These are phyloP conservation scores for Donacobius atricapilla DNA, from an alignment of 2,113 vertebrate genomes.

Conservation along the genomic window DNA sequence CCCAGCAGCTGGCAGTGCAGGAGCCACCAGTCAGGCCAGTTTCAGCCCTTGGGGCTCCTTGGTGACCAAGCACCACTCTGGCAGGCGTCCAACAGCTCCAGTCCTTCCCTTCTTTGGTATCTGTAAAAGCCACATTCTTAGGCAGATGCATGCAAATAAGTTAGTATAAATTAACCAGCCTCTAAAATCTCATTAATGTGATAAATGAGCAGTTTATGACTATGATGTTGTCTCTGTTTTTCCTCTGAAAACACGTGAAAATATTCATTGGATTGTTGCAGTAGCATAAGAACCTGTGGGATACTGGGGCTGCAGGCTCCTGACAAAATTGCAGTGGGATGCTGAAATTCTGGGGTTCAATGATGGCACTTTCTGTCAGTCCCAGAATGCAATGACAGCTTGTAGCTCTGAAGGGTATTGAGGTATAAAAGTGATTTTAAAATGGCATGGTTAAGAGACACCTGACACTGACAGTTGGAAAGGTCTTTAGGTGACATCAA, in stretches of 20 bases:
- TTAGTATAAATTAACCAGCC: background rate
- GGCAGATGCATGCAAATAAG: background rate
- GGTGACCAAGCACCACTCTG: fast-evolving
- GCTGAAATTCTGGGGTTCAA: background rate
- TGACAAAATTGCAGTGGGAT: background rate
- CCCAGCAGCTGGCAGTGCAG: background rate
- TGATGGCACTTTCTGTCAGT: background rate
- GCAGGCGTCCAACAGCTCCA: fast-evolving
- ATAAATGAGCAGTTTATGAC: background rate
- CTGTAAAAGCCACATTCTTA: background rate
- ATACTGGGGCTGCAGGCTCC: fast-evolving
- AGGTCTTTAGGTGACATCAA: background rate
- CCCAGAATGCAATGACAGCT: background rate
- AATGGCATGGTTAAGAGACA: background rate
- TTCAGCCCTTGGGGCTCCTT: background rate
- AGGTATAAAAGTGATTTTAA: background rate
- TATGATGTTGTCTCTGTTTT: background rate
- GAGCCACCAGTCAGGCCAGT: background rate
- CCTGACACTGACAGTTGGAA: background rate
- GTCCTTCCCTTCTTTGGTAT: fast-evolving
- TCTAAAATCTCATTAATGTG: background rate
- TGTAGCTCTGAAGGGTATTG: background rate
- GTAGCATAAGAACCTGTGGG: background rate
- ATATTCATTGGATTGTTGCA: background rate
- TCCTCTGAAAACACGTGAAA: background rate